Conservation (phyloP, 2,888 invertebrate species). For the Osmoderma eremita region DNA sequence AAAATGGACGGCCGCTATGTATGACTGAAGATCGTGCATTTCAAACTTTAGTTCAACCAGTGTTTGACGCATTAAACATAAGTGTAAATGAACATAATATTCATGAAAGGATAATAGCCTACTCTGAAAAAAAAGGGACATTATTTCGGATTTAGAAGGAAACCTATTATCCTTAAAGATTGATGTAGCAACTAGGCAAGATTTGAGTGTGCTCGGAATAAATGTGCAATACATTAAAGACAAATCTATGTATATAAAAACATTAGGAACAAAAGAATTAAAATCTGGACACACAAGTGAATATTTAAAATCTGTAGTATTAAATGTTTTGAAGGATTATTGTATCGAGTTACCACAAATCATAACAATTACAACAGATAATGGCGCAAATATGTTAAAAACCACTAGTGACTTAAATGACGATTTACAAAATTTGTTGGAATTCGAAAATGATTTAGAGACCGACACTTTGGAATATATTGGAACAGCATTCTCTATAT, state of each 20-base stretch:
- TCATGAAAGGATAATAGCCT: not conserved
- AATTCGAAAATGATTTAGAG: not conserved
- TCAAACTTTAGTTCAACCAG: not conserved
- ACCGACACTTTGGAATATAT: not conserved
- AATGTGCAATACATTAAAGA: constrained; percentile 16
- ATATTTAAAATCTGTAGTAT: not conserved
- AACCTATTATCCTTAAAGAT: constrained; percentile 16
- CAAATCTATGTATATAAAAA: not conserved
- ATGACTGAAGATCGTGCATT: not conserved
- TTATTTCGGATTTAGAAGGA: constrained; percentile 9
- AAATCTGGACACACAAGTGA: not conserved
- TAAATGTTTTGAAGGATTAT: not conserved
- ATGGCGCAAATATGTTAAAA: not conserved
- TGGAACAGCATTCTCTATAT: not conserved
- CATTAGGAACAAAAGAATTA: not conserved
- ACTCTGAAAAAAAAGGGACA: constrained; percentile 25
- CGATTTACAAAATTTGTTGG: constrained; percentile 1
- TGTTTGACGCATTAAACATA: not conserved
- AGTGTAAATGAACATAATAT: constrained; percentile 6
- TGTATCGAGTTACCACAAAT: not conserved
- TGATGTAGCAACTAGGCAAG: constrained; percentile 14
- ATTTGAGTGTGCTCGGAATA: constrained; percentile 14
- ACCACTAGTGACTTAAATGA: not conserved
- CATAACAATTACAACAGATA: not conserved
- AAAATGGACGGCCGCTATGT: constrained; percentile 4